phyloP scores from a whole-genome alignment of 1,140 invertebrate species.

The Luehdorfia chinensis region DNA sequence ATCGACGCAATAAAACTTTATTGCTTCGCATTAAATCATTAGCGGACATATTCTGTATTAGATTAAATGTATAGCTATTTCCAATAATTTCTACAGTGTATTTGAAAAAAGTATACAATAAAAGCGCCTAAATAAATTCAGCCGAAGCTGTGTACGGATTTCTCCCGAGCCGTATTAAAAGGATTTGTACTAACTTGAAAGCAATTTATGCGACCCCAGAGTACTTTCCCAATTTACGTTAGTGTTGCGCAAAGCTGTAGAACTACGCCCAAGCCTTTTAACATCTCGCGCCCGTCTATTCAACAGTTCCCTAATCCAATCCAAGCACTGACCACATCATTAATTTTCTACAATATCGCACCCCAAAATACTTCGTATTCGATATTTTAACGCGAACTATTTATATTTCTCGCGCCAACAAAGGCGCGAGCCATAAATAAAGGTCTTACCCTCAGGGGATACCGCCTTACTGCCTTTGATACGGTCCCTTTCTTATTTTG shows the following conservation, averaged over 20 bases:
- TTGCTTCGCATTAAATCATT: slow-evolving; percentile 18
- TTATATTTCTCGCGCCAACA: slow-evolving; percentile 70
- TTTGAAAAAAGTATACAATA: too few species aligned
- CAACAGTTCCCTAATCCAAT: slow-evolving; percentile 59
- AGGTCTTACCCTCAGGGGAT: slow-evolving; percentile 50
- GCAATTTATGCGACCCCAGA: slow-evolving; percentile 20
- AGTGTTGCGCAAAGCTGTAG: slow-evolving; percentile 59
- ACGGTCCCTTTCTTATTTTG: slow-evolving; percentile 67
- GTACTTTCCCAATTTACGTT: slow-evolving; percentile 47
- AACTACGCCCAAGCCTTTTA: slow-evolving; percentile 54
- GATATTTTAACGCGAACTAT: slow-evolving; percentile 69
- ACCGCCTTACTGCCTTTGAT: slow-evolving; percentile 70
- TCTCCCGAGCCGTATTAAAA: slow-evolving; percentile 31
- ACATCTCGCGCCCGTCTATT: slow-evolving; percentile 48
- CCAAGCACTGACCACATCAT: slow-evolving; percentile 70
- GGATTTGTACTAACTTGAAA: slow-evolving; percentile 25
- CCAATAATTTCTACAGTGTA: too few species aligned
- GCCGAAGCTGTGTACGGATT: background rate
- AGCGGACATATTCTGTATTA: too few species aligned
- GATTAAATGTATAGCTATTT: too few species aligned
- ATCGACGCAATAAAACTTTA: slow-evolving; percentile 42
- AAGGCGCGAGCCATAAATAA: slow-evolving; percentile 67
- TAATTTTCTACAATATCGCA: slow-evolving; percentile 71
- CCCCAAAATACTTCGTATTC: slow-evolving; percentile 56
- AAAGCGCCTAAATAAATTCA: slow-evolving; percentile 18